Evolutionary conservation across 2,797 vertebrate genomes (phyloP).

Genomic region (Naso thynnoides): DNA sequence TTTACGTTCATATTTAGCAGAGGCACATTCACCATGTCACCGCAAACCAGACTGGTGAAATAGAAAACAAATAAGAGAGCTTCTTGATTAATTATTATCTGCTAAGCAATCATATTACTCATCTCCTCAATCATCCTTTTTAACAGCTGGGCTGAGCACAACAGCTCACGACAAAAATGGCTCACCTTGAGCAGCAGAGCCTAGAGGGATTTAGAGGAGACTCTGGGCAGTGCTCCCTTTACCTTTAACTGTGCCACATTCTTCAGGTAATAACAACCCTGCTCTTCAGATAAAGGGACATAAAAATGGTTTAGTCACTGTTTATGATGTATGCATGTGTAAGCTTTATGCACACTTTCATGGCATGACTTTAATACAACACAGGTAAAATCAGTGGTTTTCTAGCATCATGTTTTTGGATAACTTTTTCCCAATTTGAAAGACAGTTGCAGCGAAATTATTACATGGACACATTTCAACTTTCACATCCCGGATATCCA

Average conservation of each 20-base stretch:
- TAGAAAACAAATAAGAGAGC: constrained; percentile 43
- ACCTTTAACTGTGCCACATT: constrained; percentile 8
- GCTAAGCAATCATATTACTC: constrained; percentile 32
- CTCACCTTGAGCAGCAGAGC: constrained; percentile 38
- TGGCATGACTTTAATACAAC: not conserved
- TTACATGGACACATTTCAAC: not conserved
- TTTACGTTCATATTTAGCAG: constrained; percentile 21
- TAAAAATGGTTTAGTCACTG: not conserved
- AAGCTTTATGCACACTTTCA: not conserved
- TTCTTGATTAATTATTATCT: constrained; percentile 44
- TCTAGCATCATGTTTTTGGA: not conserved
- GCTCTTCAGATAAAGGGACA: not conserved
- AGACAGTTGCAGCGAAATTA: not conserved
- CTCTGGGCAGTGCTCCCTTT: not conserved
- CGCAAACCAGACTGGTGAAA: constrained; percentile 20
- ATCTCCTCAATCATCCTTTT: constrained; percentile 41
- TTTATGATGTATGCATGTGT: not conserved
- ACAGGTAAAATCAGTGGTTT: not conserved
- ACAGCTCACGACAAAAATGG: constrained; percentile 18
- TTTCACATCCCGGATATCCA: constrained; percentile 11
- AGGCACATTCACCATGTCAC: constrained; percentile 12
- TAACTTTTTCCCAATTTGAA: not conserved
- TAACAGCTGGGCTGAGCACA: constrained; percentile 40
- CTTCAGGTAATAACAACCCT: not conserved
- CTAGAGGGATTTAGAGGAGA: constrained; percentile 31